A percentile compares a stretch with the other conserved stretches of the same genome.
Evolutionary conservation across 2,888 invertebrate species (phyloP).

Genomic region (Dorcus hopei): DNA sequence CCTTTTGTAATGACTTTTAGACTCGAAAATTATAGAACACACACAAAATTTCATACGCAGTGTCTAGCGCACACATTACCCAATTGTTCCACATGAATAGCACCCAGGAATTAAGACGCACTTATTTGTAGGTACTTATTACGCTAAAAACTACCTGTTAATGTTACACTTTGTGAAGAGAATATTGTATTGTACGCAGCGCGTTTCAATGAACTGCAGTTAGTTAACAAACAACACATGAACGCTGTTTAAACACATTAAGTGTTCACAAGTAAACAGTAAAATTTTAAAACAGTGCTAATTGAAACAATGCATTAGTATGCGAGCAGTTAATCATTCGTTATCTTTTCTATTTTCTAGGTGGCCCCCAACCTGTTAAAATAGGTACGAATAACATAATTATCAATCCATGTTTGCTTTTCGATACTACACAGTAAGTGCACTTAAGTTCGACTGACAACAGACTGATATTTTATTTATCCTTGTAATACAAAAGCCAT

Average conservation of each 20-base stretch:
- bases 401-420: too few relatives aligned
- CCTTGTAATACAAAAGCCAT: too few relatives aligned
- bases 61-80: too few relatives aligned
- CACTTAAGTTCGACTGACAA: too few relatives aligned
- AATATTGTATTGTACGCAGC: conserved; percentile 9
- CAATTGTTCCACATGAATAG: too few relatives aligned
- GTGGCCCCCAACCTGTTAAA: not conserved
- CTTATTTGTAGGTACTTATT: conserved; percentile 20
- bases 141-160: conserved; percentile 20
- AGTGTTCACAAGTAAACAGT: conserved; percentile 21
- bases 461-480: too few relatives aligned
- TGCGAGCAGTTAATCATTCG: not conserved
- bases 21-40: too few relatives aligned
- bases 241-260: conserved; percentile 22
- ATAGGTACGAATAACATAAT: too few relatives aligned
- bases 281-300: conserved; percentile 21
- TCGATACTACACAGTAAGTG: too few relatives aligned
- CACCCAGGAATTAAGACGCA: not conserved
- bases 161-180: conserved; percentile 9
- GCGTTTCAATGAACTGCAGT: conserved; percentile 18
- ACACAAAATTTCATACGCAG: too few relatives aligned
- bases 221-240: conserved; percentile 22
- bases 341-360: conserved; percentile 2
- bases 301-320: conserved; percentile 21
- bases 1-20: too few relatives aligned